These are phyloP conservation scores for Nudaria mundana DNA, from an alignment of 2,888 invertebrate genomes.

Conservation along the genomic window DNA sequence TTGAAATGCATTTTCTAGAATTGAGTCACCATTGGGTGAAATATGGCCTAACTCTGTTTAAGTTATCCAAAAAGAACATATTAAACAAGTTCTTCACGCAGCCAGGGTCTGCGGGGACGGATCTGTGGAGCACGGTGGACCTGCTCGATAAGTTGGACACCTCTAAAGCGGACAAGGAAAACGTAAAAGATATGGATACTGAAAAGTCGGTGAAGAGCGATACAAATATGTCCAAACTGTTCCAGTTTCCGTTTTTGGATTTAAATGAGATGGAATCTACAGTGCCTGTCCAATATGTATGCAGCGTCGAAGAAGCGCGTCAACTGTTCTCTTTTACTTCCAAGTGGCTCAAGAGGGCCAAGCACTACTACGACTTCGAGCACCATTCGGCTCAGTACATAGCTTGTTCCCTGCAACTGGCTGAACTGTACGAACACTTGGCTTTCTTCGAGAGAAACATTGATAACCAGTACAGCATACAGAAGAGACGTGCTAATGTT, in stretches of 20 bases:
- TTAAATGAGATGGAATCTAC: conserved; percentile 59
- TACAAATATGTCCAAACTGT: conserved; percentile 44
- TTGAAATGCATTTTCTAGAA: conserved; percentile 70
- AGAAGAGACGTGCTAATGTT: conserved; percentile 81
- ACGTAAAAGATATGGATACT: conserved; percentile 53
- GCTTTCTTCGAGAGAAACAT: conserved; percentile 87
- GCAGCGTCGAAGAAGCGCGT: conserved; percentile 71
- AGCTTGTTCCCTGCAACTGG: conserved; percentile 81
- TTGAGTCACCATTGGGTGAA: conserved; percentile 83
- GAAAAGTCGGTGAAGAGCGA: conserved; percentile 65
- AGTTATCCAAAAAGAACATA: conserved; percentile 75
- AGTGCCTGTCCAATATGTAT: conserved; percentile 50
- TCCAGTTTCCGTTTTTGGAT: conserved; percentile 58
- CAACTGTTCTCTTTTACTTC: conserved; percentile 79
- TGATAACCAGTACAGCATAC: conserved; percentile 81
- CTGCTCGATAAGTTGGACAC: conserved; percentile 39
- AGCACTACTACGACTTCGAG: conserved; percentile 80
- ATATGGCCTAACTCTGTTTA: conserved; percentile 81
- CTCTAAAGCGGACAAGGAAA: conserved; percentile 51
- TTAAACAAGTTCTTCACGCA: conserved; percentile 64
- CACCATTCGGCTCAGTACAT: conserved; percentile 82
- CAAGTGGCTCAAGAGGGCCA: conserved; percentile 81
- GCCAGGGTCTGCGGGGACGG: conserved; percentile 41
- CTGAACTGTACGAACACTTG: conserved; percentile 84
- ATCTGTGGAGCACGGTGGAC: conserved; percentile 66